These are phyloP conservation scores for Brachyopa scutellaris DNA, from an alignment of 2,888 invertebrate genomes.

Conservation along the genomic window DNA sequence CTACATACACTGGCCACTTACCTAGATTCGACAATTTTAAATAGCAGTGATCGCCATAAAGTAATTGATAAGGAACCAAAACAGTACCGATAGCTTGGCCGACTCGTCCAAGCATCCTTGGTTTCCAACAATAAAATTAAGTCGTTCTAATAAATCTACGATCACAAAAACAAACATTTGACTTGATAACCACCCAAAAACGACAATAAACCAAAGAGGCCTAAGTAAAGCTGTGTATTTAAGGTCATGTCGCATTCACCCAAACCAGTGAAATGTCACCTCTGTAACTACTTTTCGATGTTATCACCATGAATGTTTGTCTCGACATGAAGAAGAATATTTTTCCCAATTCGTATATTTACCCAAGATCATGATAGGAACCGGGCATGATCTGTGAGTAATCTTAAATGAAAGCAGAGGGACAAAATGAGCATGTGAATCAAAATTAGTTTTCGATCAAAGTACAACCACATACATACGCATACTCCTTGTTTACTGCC, in stretches of 20 bases:
- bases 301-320: conserved; percentile 47
- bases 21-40: too few relatives aligned
- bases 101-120: neutral
- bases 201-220: neutral
- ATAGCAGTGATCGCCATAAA: too few relatives aligned
- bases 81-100: too few relatives aligned
- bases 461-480: too few relatives aligned
- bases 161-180: conserved; percentile 20
- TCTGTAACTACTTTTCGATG: conserved; percentile 21
- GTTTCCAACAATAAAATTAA: neutral
- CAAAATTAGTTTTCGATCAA: conserved; percentile 4
- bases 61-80: too few relatives aligned
- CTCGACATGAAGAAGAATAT: neutral
- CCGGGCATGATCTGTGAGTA: conserved; percentile 12
- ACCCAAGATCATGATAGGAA: conserved; percentile 17
- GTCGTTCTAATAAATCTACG: conserved; percentile 4
- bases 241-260: neutral
- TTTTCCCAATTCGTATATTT: conserved; percentile 34
- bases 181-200: conserved; percentile 11
- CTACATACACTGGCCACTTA: too few relatives aligned
- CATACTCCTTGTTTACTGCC: conserved; percentile 1
- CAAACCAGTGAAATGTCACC: conserved; percentile 37
- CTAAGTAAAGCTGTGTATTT: conserved; percentile 12
- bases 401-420: too few relatives aligned
- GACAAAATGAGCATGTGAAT: conserved; percentile 3